Evolutionary conservation across 2,888 invertebrate species (phyloP).

Genomic region (Drosophila hamatofila): DNA sequence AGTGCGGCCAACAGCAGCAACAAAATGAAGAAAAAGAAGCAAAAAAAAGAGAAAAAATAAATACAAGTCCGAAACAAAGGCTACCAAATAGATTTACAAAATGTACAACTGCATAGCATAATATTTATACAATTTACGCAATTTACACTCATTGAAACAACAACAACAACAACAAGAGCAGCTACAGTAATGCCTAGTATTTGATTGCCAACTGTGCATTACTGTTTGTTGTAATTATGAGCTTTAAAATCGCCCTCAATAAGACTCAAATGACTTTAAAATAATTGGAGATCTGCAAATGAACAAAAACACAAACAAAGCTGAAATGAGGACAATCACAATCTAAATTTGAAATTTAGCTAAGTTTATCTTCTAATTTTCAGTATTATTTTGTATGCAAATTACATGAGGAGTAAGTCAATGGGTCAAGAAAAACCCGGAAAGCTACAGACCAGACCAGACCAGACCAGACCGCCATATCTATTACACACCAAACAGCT

Average conservation of each 20-base stretch:
- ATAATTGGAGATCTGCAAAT: slow-evolving; percentile 34
- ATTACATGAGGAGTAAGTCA: slow-evolving; percentile 66
- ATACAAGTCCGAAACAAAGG: slow-evolving; percentile 42
- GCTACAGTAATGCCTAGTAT: slow-evolving; percentile 43
- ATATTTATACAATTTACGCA: slow-evolving; percentile 80
- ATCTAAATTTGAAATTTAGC: not conserved
- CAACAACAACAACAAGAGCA: slow-evolving; percentile 31
- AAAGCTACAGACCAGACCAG: slow-evolving; percentile 16
- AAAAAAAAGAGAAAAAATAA: slow-evolving; percentile 14
- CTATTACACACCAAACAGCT: slow-evolving; percentile 33
- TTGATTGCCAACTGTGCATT: slow-evolving; percentile 72
- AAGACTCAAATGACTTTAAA: slow-evolving; percentile 10
- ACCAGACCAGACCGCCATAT: not conserved
- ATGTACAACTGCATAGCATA: slow-evolving; percentile 66
- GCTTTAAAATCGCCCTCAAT: slow-evolving; percentile 28
- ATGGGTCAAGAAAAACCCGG: slow-evolving; percentile 68
- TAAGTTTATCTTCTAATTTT: slow-evolving; percentile 24
- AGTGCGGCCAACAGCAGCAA: slow-evolving; percentile 58
- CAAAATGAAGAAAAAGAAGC: slow-evolving; percentile 30
- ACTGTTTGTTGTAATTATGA: slow-evolving; percentile 71
- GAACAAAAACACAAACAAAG: slow-evolving; percentile 10
- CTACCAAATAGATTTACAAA: slow-evolving; percentile 72
- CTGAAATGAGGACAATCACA: slow-evolving; percentile 5
- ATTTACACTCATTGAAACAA: slow-evolving; percentile 60
- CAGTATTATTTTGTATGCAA: slow-evolving; percentile 26